Evolutionary conservation across 2,888 invertebrate species (phyloP), one percentile per base, ranked within the genome.

Genomic region (Aethes cnicana): DNA sequence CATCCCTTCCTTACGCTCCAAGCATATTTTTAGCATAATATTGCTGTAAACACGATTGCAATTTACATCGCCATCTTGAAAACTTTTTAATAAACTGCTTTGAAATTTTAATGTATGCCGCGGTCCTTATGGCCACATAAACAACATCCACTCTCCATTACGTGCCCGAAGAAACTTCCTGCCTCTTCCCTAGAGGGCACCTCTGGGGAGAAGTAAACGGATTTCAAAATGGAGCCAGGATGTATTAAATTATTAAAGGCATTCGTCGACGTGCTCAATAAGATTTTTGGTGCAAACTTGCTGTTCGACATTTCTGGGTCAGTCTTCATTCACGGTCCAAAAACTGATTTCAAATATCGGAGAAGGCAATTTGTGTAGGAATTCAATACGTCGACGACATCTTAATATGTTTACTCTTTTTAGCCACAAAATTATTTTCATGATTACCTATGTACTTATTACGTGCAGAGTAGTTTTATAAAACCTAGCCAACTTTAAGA

Each of bases 201-300:
- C 50, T 18, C 37, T 9, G 7, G 37, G 50, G 50, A 37, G 9
- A 4, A 5, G 44, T 50, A 50, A 50, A 44, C 50, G 50, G 50
- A 50, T 50, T 50, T 30, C 50, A 50, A 37, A 50, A 50, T 44
- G 50, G 44, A 50, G 25, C 12, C 25, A 18, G 50, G 43, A 37
- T 30, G 20, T 44, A 35, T 23, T 50, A 30, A 44, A 50, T 50
- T 42, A 44, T 50, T 44, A 32, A 50, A n/a, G 11, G 50, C 11
- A 8, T n/a, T 12, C 42, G 25, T 36, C 11, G 36, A 12, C 6
- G 5, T 25, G 23, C 12, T 16, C 5, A 11, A 11, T 11, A 6
- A 21, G 14, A 32, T 43, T 11, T 21, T 30, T 37, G 16, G 28
- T 23, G 21, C 21, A 12, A 17, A n/a, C 25, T 35, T 26, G 11